phyloP scores from a whole-genome alignment of 2,797 vertebrate genomes.

The Coregonus suidteri region DNA sequence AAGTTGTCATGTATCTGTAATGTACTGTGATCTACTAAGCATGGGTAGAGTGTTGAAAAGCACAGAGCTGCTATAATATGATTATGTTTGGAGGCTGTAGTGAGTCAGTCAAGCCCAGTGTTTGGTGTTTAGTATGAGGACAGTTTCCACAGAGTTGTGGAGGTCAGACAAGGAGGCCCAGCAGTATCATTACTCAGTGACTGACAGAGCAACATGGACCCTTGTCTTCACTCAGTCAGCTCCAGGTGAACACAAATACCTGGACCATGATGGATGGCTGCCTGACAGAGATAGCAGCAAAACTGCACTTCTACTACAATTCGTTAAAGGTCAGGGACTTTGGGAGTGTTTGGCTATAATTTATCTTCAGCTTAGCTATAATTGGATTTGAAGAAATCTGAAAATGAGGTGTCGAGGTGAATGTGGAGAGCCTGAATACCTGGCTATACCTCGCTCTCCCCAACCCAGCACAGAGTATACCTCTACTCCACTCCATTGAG shows the following conservation, averaged over 20 bases:
- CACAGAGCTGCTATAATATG: not conserved
- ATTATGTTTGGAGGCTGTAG: not conserved
- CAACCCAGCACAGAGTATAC: not conserved
- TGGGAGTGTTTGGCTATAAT: slow-evolving; percentile 39
- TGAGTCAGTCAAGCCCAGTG: not conserved
- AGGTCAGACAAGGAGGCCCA: slow-evolving; percentile 22
- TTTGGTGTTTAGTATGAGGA: not conserved
- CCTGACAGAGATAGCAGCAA: slow-evolving; percentile 71
- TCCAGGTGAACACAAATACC: slow-evolving; percentile 75
- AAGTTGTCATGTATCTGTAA: not conserved
- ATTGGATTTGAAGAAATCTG: not conserved
- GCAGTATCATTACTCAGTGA: slow-evolving; percentile 69
- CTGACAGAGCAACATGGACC: slow-evolving; percentile 74
- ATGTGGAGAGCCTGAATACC: slow-evolving; percentile 11
- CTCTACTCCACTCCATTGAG: slow-evolving; percentile 43
- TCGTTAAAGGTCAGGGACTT: slow-evolving; percentile 54
- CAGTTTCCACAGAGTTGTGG: not conserved
- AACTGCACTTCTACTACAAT: not conserved
- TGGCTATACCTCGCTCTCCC: slow-evolving; percentile 4
- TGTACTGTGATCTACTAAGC: not conserved
- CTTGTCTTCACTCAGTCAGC: slow-evolving; percentile 81
- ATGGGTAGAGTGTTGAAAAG: not conserved
- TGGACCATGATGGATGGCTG: slow-evolving; percentile 82
- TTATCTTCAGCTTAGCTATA: slow-evolving; percentile 4
- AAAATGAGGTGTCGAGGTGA: slow-evolving; percentile 21